phyloP scores from a whole-genome alignment of 2,888 invertebrate genomes.

The Ectemnius cavifrons region DNA sequence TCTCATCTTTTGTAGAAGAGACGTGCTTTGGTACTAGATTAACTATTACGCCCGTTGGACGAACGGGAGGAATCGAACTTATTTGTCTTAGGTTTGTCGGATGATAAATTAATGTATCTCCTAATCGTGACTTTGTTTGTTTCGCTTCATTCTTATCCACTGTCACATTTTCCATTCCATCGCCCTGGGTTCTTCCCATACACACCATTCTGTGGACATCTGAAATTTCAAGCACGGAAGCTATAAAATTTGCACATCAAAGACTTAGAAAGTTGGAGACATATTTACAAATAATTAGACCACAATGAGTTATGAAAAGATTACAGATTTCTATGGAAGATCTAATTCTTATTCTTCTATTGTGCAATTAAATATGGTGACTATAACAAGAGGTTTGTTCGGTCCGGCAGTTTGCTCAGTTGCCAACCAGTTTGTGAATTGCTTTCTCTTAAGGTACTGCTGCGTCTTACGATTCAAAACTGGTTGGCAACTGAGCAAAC shows the following conservation, averaged over 20 bases:
- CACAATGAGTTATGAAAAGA: background rate
- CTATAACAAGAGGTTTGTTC: too few relatives aligned
- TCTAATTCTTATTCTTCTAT: too few relatives aligned
- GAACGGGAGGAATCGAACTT: slow-evolving; percentile 76
- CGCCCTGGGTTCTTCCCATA: slow-evolving; percentile 83
- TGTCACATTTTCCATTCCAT: slow-evolving; percentile 85
- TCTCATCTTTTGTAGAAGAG: slow-evolving; percentile 80
- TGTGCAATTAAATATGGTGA: too few relatives aligned
- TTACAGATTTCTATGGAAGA: too few relatives aligned
- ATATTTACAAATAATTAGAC: background rate
- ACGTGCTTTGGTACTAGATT: slow-evolving; percentile 83
- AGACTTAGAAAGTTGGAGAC: background rate
- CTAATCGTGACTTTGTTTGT: slow-evolving; percentile 67
- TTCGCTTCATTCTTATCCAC: slow-evolving; percentile 62
- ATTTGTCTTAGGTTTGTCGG: slow-evolving; percentile 74
- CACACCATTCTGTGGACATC: slow-evolving; percentile 65
- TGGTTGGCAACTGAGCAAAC: too few relatives aligned
- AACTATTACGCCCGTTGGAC: slow-evolving; percentile 81
- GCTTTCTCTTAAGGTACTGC: too few relatives aligned
- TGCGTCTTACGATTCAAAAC: too few relatives aligned
- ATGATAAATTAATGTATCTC: slow-evolving; percentile 76
- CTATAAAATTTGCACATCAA: background rate
- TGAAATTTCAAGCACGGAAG: slow-evolving; percentile 36
- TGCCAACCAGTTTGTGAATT: too few relatives aligned
- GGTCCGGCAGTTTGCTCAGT: too few relatives aligned